Evolutionary conservation across 2,113 vertebrate species (phyloP).

Genomic region (Scalopus aquaticus): DNA sequence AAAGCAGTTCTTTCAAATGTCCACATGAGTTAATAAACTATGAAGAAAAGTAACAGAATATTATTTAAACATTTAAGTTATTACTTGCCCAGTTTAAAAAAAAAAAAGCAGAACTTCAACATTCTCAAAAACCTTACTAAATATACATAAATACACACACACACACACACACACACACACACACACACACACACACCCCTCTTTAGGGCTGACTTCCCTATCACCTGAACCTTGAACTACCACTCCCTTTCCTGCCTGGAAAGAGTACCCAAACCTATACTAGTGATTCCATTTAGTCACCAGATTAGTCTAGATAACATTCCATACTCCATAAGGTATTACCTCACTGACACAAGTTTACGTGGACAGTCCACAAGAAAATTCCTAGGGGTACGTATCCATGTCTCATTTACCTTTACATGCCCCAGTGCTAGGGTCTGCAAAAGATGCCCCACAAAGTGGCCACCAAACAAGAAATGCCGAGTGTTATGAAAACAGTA

Average conservation of each 20-base stretch:
- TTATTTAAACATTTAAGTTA: slow-evolving; percentile 14
- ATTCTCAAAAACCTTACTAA: neutral
- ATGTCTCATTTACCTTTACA: neutral
- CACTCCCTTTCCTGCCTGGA: neutral
- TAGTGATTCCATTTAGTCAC: neutral
- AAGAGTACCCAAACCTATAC: neutral
- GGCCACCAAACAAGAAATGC: neutral
- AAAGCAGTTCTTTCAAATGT: neutral
- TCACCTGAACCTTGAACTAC: neutral
- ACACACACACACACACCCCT: neutral
- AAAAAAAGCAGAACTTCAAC: neutral
- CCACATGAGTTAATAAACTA: neutral
- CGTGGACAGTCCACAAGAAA: neutral
- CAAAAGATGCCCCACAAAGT: neutral
- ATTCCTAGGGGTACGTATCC: neutral
- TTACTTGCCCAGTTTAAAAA: neutral
- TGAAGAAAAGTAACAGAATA: neutral
- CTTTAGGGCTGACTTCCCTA: neutral
- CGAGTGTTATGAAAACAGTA: neutral
- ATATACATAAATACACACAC: neutral
- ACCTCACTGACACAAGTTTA: neutral
- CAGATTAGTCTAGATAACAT: neutral
- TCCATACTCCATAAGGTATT: neutral
- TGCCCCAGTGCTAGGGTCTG: neutral
- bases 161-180: neutral